Percentiles rank a stretch among this genome's conserved stretches.
Conservation (phyloP, 92 coral and sea anemone genomes). For the Actinernus sp. region DNA sequence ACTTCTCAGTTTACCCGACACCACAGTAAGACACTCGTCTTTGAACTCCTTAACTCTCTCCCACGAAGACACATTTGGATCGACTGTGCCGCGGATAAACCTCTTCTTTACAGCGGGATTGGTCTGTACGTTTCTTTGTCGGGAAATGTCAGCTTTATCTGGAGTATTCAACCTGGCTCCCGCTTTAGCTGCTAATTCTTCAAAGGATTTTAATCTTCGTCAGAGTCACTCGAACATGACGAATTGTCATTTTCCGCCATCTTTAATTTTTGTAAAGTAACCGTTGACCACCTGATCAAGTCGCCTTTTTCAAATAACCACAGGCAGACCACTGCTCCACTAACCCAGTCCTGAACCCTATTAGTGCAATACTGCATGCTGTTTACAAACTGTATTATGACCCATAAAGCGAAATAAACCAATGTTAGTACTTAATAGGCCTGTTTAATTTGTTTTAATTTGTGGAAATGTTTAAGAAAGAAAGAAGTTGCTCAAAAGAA, state of each 20-base stretch:
- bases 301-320: not conserved
- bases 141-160: conserved; percentile 56
- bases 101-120: conserved; percentile 59
- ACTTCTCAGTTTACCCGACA: conserved; percentile 33
- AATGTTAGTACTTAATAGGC: too few relatives aligned
- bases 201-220: conserved; percentile 3
- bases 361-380: too few relatives aligned
- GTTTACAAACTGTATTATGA: not conserved
- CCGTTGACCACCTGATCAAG: conserved; percentile 1
- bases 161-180: conserved; percentile 50
- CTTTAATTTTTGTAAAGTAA: not conserved
- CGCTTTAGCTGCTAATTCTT: conserved; percentile 40
- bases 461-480: not conserved
- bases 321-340: not conserved
- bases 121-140: conserved; percentile 63
- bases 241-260: not conserved
- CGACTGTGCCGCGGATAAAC: conserved; percentile 47
- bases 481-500: not conserved
- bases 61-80: conserved; percentile 58
- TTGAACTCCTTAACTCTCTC: conserved; percentile 60
- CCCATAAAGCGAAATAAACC: not conserved
- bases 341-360: too few relatives aligned
- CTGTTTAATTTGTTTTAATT: too few relatives aligned
- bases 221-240: not conserved
- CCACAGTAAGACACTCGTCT: conserved; percentile 42